phyloP scores from a whole-genome alignment of 2,113 vertebrate species.

The Spea bombifrons region DNA sequence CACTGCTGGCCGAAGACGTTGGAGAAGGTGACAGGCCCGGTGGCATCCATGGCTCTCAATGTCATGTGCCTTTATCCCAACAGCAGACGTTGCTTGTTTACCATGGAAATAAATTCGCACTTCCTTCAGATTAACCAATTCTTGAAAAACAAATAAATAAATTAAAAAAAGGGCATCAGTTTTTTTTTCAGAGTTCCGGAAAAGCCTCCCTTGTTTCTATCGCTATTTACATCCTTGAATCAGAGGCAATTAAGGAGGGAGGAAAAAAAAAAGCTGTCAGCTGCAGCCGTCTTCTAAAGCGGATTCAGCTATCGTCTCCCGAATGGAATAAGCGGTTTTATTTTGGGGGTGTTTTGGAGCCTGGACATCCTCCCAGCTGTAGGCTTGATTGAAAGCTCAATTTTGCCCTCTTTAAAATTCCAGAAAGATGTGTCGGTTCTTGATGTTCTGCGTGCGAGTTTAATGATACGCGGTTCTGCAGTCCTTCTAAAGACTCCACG shows the following conservation, averaged over 20 bases:
- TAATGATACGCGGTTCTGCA: not conserved
- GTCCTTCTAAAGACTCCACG: not conserved
- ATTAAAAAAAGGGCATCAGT: accelerated
- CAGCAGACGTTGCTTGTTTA: not conserved
- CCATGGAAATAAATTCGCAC: not conserved
- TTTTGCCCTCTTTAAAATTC: slow-evolving; percentile 25
- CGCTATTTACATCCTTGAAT: slow-evolving; percentile 30
- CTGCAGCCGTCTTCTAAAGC: slow-evolving; percentile 22
- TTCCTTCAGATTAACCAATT: not conserved
- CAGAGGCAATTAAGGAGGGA: not conserved
- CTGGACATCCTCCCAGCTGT: accelerated
- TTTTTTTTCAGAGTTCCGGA: accelerated
- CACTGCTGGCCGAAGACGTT: slow-evolving; percentile 73
- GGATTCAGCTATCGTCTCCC: slow-evolving; percentile 1
- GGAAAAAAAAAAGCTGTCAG: slow-evolving; percentile 17
- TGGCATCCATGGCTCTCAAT: slow-evolving; percentile 60
- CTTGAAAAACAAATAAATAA: accelerated
- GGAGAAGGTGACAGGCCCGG: slow-evolving; percentile 67
- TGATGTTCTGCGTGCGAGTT: not conserved
- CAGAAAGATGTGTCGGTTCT: not conserved
- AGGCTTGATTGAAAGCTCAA: accelerated
- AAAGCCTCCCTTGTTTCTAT: not conserved
- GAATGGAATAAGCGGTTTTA: slow-evolving; percentile 3
- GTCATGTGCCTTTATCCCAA: slow-evolving; percentile 48
- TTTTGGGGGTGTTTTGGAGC: not conserved